Conservation (phyloP, 2,888 invertebrate species). For the Macaria liturata region DNA sequence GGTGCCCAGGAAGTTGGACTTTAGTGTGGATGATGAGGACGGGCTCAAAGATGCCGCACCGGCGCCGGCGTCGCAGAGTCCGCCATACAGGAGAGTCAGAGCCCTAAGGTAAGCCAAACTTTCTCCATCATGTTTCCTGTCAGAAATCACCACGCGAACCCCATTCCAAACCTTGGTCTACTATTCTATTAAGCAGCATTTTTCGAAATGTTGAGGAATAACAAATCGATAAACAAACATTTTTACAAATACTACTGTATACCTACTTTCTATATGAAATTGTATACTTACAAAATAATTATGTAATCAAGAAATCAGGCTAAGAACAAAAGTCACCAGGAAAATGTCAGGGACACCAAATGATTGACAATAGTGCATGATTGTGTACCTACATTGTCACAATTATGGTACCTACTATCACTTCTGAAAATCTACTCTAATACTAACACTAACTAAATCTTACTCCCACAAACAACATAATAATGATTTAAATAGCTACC, state of each 20-base stretch:
- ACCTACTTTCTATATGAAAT: no score
- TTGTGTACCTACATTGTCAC: no score
- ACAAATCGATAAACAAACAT: no score
- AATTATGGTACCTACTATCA: no score
- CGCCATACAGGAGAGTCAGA: constrained; percentile 84
- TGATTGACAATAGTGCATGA: not conserved
- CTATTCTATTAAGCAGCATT: no score
- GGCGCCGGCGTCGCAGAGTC: constrained; percentile 66
- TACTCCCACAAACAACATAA: no score
- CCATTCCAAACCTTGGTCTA: no score
- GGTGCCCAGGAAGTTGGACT: constrained; percentile 85
- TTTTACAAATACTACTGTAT: no score
- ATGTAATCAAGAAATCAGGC: constrained; percentile 4
- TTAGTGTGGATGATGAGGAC: constrained; percentile 76
- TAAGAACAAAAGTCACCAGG: not conserved
- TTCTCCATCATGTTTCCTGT: constrained; percentile 34
- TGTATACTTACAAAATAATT: not conserved
- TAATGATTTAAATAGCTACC: no score
- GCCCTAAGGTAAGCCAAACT: constrained; percentile 75
- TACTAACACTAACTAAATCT: no score
- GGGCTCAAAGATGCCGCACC: constrained; percentile 62
- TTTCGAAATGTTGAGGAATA: no score
- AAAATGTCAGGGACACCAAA: not conserved
- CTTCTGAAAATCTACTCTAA: no score
- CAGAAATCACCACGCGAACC: constrained; percentile 51